Evolutionary conservation across 2,888 invertebrate species (phyloP), one percentile per base, ranked within the genome.

Genomic region (Platypus cylindrus): DNA sequence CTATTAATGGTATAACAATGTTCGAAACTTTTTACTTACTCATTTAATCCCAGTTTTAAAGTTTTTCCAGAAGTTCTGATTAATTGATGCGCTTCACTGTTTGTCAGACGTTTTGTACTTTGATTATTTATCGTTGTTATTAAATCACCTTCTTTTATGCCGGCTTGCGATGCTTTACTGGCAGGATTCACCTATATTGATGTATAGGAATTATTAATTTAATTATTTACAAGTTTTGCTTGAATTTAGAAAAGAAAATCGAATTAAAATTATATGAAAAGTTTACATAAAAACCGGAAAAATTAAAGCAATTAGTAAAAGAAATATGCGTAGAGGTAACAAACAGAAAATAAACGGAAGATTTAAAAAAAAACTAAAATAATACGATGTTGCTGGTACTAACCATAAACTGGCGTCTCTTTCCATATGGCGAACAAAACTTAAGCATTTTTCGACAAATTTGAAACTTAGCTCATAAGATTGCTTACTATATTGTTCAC

Each of bases 171-270:
- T n/a, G 85, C 84, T 58, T 85, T 84, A 50, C 86, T 80, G 34
- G 83, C 84, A 7, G 84, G 84, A 62, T 86, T 86, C 49, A 86
- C 84, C 85, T 86, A 71, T 34, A 75, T 73, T 48, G 50, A 48
- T 38, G 15, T 5, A 2, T 12, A 5, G 2, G n/a, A n/a, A n/a
- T n/a, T n/a, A 1, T 15, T 16, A 9, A 3, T 28, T 16, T 3
- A 2, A 27, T 27, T 16, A 11, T 27, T 3, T 26, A 5, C 3
- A 26, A 26, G 11, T 26, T n/a, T n/a, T n/a, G n/a, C n/a, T n/a
- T n/a, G n/a, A n/a, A n/a, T n/a, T n/a, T n/a, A n/a, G n/a, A n/a
- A n/a, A n/a, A n/a, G n/a, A n/a, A n/a, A n/a, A n/a, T n/a, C n/a
- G n/a, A n/a, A n/a, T n/a, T n/a, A n/a, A n/a, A n/a, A n/a, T n/a